A percentile compares a stretch with the other conserved stretches of the same genome.
Evolutionary conservation across 1,140 invertebrate genomes (phyloP).

Genomic region (Drosophila melanica): DNA sequence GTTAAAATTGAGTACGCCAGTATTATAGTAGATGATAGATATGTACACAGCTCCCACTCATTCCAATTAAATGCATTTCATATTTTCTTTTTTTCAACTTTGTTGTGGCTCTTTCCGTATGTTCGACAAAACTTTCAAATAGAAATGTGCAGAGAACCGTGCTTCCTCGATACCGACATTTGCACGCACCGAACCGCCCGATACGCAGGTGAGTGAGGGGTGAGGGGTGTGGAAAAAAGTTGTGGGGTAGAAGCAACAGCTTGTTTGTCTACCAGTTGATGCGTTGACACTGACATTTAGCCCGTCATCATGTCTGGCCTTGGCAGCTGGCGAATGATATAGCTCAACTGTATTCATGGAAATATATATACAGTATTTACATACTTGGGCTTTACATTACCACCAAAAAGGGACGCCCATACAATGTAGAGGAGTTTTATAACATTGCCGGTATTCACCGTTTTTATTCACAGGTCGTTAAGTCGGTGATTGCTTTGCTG

Average conservation of each 20-base stretch:
- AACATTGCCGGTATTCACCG: constrained; percentile 5
- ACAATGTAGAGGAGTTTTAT: not conserved
- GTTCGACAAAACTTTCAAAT: constrained; percentile 66
- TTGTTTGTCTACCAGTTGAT: constrained; percentile 2
- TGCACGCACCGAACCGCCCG: constrained; percentile 96
- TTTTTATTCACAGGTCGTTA: constrained; percentile 89
- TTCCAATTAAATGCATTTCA: constrained; percentile 42
- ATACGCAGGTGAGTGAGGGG: constrained; percentile 89
- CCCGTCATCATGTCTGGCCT: constrained; percentile 3
- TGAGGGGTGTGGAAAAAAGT: not conserved
- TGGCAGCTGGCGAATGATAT: constrained; percentile 14
- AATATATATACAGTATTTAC: not conserved
- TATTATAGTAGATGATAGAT: too few relatives aligned
- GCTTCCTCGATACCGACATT: constrained; percentile 95
- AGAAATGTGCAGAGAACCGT: constrained; percentile 97
- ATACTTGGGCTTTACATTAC: too few relatives aligned
- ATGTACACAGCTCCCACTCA: constrained; percentile 2
- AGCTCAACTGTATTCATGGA: not conserved
- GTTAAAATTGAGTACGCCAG: constrained; percentile 80
- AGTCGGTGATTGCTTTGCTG: constrained; percentile 95
- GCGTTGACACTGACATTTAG: not conserved
- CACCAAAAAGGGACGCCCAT: not conserved
- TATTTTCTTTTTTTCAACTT: constrained; percentile 13
- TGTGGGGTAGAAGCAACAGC: not conserved
- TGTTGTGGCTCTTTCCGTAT: constrained; percentile 58